Conservation (phyloP, 2,113 vertebrate genomes). For the Albula goreensis region DNA sequence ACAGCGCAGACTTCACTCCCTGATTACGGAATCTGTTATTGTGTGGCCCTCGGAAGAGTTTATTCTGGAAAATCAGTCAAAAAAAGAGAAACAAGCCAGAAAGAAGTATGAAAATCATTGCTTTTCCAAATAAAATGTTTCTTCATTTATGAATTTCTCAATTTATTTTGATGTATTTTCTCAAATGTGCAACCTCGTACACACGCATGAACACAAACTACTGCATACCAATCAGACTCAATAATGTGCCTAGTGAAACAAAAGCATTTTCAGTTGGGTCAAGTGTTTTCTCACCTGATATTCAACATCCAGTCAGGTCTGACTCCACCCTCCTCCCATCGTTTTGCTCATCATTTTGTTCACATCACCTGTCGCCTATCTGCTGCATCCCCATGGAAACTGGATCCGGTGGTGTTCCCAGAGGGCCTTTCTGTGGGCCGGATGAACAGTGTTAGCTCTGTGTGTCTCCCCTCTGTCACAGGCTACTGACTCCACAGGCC, state of each 20-base stretch:
- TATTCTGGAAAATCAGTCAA: not conserved
- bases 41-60: not conserved
- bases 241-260: no score
- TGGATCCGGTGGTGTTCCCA: not conserved
- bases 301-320: not conserved
- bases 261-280: no score
- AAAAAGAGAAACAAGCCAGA: not conserved
- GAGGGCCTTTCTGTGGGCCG: not conserved
- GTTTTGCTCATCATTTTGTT: slow-evolving; percentile 6
- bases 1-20: not conserved
- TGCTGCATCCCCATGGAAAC: slow-evolving; percentile 39
- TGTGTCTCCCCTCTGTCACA: not conserved
- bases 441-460: not conserved
- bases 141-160: not conserved
- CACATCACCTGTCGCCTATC: slow-evolving; percentile 31
- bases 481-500: not conserved
- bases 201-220: no score
- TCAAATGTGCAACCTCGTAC: not conserved
- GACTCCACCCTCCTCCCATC: not conserved
- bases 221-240: no score
- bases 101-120: not conserved
- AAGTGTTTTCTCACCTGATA: not conserved
- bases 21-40: not conserved
- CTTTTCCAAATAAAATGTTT: not conserved
- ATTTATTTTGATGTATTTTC: not conserved